Conservation (phyloP, 2,113 vertebrate species). For the Herpetotheres cachinnans region DNA sequence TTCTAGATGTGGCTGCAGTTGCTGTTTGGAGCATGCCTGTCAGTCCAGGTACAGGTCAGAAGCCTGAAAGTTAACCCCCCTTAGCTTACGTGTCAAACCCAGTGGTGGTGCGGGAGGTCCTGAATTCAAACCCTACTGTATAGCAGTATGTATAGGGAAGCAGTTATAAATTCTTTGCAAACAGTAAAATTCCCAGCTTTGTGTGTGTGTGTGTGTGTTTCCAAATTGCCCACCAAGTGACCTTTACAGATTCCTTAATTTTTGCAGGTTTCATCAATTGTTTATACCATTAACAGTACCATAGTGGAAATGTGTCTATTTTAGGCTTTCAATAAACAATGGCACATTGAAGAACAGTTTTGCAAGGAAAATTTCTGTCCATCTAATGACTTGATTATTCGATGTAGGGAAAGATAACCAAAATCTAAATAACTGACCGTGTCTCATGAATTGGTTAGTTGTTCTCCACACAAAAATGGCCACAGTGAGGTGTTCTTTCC, state of each 20-base stretch:
- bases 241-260: not conserved
- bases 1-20: not conserved
- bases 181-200: not conserved
- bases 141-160: not conserved
- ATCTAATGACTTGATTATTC: not conserved
- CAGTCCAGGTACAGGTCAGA: not conserved
- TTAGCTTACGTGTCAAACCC: not conserved
- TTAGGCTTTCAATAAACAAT: not conserved
- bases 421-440: not conserved
- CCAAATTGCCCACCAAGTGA: not conserved
- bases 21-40: not conserved
- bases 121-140: not conserved
- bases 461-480: rapidly evolving
- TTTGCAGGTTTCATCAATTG: not conserved
- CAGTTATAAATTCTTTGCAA: not conserved
- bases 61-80: not conserved
- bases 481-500: not conserved
- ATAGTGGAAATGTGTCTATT: not conserved
- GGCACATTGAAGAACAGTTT: not conserved
- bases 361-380: not conserved
- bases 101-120: not conserved
- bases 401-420: not conserved
- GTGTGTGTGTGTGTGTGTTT: not conserved
- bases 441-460: rapidly evolving
- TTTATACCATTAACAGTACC: not conserved